phyloP scores from a whole-genome alignment of 2,888 invertebrate genomes.

The Amphipyra tragopoginis region DNA sequence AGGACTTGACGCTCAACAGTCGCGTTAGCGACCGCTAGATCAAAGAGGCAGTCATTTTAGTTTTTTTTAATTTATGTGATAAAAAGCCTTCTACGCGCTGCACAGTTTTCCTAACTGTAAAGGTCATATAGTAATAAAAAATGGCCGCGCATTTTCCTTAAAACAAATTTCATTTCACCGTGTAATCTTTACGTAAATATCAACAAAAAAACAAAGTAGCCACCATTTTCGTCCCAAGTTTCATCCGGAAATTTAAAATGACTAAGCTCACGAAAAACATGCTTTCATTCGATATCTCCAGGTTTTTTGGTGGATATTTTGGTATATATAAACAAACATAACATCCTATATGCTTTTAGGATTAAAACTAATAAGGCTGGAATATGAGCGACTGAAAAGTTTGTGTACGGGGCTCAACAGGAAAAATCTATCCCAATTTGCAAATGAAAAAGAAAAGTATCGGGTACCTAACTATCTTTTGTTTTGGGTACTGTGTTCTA shows the following conservation, averaged over 20 bases:
- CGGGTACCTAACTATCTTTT: too few species aligned
- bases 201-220: conserved; percentile 9
- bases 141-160: too few species aligned
- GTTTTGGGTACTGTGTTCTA: neutral
- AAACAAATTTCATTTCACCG: too few species aligned
- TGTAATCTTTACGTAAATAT: conserved; percentile 11
- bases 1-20: too few species aligned
- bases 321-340: conserved; percentile 18
- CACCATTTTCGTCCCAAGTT: conserved; percentile 7
- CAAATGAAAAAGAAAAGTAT: neutral
- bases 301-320: conserved; percentile 15
- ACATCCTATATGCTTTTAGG: conserved; percentile 8
- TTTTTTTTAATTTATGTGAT: too few species aligned
- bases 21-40: too few species aligned
- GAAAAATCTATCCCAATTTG: neutral
- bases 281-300: conserved; percentile 3
- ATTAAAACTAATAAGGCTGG: conserved; percentile 13
- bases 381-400: conserved; percentile 5
- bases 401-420: neutral
- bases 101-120: too few species aligned
- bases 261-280: conserved; percentile 15
- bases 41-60: too few species aligned
- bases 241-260: conserved; percentile 7
- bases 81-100: too few species aligned
- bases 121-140: too few species aligned